Conservation (phyloP, 2,888 invertebrate genomes). For the Homarus gammarus region DNA sequence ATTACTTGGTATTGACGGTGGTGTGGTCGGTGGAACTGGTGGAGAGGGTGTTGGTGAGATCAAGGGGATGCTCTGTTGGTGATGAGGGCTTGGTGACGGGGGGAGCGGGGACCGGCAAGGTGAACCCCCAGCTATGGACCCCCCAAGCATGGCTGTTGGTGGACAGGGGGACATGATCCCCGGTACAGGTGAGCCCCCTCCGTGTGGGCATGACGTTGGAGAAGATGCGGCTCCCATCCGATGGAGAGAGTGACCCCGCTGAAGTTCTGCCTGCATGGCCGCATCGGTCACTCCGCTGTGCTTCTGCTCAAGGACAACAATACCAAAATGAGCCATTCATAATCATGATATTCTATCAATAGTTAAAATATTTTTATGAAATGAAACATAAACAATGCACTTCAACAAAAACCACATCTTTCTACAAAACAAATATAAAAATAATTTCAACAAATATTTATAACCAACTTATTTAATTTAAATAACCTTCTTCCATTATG, state of each 20-base stretch:
- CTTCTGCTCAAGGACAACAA: conserved; percentile 54
- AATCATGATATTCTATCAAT: neutral
- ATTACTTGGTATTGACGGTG: conserved; percentile 72
- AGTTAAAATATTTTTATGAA: neutral
- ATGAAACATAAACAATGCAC: neutral
- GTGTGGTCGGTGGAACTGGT: conserved; percentile 65
- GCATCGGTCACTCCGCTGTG: conserved; percentile 69
- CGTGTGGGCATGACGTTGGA: conserved; percentile 59
- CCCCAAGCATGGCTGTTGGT: conserved; percentile 56
- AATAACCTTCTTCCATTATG: no score
- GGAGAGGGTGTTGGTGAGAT: conserved; percentile 67
- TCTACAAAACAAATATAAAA: neutral
- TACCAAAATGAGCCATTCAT: neutral
- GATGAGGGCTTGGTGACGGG: conserved; percentile 54
- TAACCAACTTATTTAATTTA: neutral
- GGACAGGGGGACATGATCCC: conserved; percentile 62
- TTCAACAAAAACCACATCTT: neutral
- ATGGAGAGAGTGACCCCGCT: conserved; percentile 70
- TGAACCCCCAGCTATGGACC: conserved; percentile 52
- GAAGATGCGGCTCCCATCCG: conserved; percentile 61
- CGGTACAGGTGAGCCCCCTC: conserved; percentile 58
- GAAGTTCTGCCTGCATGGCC: conserved; percentile 67
- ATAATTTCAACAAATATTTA: neutral
- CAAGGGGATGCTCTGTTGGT: conserved; percentile 44
- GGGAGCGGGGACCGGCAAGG: conserved; percentile 64